These are phyloP conservation scores for Triplophysa yarkandensis DNA, from an alignment of 2,797 vertebrate genomes.

Conservation along the genomic window DNA sequence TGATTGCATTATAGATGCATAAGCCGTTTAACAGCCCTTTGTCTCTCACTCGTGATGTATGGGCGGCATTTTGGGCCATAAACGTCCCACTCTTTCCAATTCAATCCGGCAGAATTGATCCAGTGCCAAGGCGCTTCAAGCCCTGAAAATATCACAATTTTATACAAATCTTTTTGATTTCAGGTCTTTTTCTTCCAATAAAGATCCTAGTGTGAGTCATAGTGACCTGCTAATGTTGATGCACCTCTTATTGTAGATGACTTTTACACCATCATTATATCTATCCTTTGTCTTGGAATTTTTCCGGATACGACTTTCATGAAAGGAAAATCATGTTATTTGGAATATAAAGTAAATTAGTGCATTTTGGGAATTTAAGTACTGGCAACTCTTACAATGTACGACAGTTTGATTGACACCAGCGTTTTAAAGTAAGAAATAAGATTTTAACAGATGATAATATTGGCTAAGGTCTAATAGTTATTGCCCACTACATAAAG, in stretches of 20 bases:
- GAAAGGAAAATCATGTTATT: slow-evolving; percentile 2
- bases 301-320: background rate
- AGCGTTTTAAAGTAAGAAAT: background rate
- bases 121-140: background rate
- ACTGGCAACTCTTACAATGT: background rate
- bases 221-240: background rate
- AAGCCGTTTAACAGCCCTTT: background rate
- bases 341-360: background rate
- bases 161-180: background rate
- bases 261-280: background rate
- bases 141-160: background rate
- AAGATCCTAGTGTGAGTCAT: background rate
- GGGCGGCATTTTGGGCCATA: slow-evolving; percentile 7
- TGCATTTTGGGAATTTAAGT: background rate
- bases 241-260: background rate
- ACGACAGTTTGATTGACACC: background rate
- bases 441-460: background rate
- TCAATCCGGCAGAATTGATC: slow-evolving; percentile 6
- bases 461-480: too few relatives aligned
- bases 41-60: background rate
- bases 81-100: background rate
- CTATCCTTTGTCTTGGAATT: background rate
- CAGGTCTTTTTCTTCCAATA: background rate
- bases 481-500: too few relatives aligned
- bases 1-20: slow-evolving; percentile 10